Base-by-base conservation (phyloP, 2,797 vertebrate genomes). In the Sebastes melanostomus region DNA sequence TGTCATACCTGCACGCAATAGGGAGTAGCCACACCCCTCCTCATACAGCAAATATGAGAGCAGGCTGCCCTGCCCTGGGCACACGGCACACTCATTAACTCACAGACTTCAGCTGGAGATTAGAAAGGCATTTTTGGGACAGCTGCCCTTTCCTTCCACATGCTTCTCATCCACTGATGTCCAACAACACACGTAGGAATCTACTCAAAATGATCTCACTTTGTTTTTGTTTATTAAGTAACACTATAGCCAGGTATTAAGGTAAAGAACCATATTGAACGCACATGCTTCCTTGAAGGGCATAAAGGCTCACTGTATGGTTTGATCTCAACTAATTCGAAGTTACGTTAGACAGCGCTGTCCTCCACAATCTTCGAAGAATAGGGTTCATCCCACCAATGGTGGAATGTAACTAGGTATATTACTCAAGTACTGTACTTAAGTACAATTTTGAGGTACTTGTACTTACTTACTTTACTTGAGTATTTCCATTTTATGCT, bases 1-100 rank as follows among this genome's bases (percentile, higher is more conserved):
- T 81, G 91, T 92, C 94, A 95, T 94, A 95, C 93, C 94, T 94
- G 93, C 93, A 95, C 81, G 91, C 90, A 83, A 90, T 60, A 72
- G 81, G 74, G 82, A 88, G 84, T 30, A 76, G 86, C 86, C 92
- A 92, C 91, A 85, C 92, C 89, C 85, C 86, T 89, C 67, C 77
- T 25, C 66, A 79, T 56, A 75, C 75, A 75, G 84, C 89, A 86
- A 88, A 90, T 68, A 90, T 67, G 84, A 87, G 86, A 83, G 82
- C 87, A 80, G 82, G 75, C 80, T 24, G 85, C 83, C 86, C 84
- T 88, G 83, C 89, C 90, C 87, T 77, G 86, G 82, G 82, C 89
- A 88, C 84, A 88, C 83, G 25, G 78, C 83, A 81, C 86, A 86
- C 87, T 92, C 87, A 93, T 91, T 93, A 94, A 89, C 86, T 82